Conservation (phyloP, 2,797 vertebrate genomes). For the Zenarchopterus dispar region DNA sequence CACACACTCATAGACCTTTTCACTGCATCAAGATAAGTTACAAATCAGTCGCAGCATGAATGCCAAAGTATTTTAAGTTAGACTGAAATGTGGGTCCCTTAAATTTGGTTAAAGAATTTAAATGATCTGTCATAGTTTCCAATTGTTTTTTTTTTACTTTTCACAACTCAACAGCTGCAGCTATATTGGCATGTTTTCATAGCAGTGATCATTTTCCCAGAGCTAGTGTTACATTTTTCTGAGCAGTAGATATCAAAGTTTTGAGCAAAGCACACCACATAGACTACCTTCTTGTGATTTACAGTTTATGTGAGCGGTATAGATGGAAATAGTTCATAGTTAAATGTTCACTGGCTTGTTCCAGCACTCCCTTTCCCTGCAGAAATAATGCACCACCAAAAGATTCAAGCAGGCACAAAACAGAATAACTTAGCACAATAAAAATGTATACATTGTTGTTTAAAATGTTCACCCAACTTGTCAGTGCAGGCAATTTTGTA, state of each 20-base stretch:
- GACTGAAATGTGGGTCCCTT: too few species aligned
- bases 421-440: slow-evolving; percentile 32
- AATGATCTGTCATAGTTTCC: too few species aligned
- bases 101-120: too few species aligned
- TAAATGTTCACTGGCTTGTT: slow-evolving; percentile 60
- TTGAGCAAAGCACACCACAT: slow-evolving; percentile 49
- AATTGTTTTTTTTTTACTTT: not conserved
- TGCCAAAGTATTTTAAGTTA: too few species aligned
- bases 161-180: slow-evolving; percentile 14
- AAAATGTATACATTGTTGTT: slow-evolving; percentile 18
- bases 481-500: slow-evolving; percentile 26
- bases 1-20: slow-evolving; percentile 1
- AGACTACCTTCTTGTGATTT: slow-evolving; percentile 43
- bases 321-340: slow-evolving; percentile 64
- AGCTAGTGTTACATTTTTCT: slow-evolving; percentile 27
- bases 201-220: slow-evolving; percentile 34
- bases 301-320: slow-evolving; percentile 56
- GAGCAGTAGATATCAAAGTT: slow-evolving; percentile 35
- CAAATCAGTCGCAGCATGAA: too few species aligned
- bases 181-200: slow-evolving; percentile 20
- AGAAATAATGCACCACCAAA: slow-evolving; percentile 45
- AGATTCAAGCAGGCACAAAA: slow-evolving; percentile 48
- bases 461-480: slow-evolving; percentile 39
- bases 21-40: not conserved
- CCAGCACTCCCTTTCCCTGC: slow-evolving; percentile 49